These are phyloP conservation scores for Cylloceria caligata DNA, from an alignment of 2,888 invertebrate genomes.

Conservation along the genomic window DNA sequence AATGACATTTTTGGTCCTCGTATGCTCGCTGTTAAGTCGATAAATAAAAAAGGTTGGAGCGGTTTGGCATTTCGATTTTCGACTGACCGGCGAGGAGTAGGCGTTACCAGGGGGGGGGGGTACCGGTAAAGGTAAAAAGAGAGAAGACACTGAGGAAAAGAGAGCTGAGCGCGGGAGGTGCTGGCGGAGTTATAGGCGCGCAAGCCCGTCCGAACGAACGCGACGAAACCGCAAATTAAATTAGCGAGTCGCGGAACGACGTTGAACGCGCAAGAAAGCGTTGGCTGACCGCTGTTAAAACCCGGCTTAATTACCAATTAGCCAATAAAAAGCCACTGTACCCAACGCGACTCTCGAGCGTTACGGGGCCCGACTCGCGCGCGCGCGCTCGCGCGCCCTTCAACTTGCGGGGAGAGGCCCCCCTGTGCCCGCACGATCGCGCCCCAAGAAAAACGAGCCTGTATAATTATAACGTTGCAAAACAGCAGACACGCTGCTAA, in stretches of 20 bases:
- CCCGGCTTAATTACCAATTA: conserved; percentile 83
- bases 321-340: conserved; percentile 80
- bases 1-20: conserved; percentile 55
- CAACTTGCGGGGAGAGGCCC: conserved; percentile 34
- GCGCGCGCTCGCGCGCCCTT: conserved; percentile 58
- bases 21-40: background rate
- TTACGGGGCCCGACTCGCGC: conserved; percentile 43
- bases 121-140: conserved; percentile 58
- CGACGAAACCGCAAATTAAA: conserved; percentile 84
- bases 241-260: conserved; percentile 81
- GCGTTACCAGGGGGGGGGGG: conserved; percentile 62
- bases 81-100: conserved; percentile 59
- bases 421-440: conserved; percentile 74
- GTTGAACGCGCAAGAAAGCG: conserved; percentile 81
- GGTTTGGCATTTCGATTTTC: conserved; percentile 8
- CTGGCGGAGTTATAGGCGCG: conserved; percentile 61
- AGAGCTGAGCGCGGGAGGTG: conserved; percentile 41
- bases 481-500: conserved; percentile 78
- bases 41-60: conserved; percentile 34
- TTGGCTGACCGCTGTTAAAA: conserved; percentile 82
- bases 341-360: conserved; percentile 64
- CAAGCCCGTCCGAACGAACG: conserved; percentile 74
- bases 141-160: conserved; percentile 64
- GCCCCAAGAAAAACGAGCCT: conserved; percentile 78
- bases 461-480: conserved; percentile 82